phyloP scores from a whole-genome alignment of 2,888 invertebrate species.

The Apoda limacodes region DNA sequence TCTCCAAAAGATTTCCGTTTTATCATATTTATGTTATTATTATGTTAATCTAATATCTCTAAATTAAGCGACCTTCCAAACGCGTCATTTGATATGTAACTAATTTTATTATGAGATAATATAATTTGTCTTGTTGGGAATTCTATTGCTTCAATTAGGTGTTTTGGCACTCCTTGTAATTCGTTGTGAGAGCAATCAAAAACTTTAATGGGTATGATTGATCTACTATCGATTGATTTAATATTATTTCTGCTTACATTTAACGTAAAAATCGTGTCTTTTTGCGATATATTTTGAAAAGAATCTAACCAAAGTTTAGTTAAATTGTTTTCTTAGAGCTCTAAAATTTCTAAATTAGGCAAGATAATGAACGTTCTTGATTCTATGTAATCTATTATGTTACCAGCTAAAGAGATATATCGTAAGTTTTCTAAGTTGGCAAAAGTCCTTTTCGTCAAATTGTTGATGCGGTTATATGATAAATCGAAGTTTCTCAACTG shows the following conservation, averaged over 20 bases:
- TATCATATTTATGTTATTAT: constrained; percentile 75
- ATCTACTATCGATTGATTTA: constrained; percentile 30
- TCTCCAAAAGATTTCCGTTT: constrained; percentile 77
- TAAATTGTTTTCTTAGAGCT: constrained; percentile 80
- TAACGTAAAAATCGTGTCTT: constrained; percentile 71
- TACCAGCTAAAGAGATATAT: constrained; percentile 82
- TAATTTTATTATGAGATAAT: constrained; percentile 72
- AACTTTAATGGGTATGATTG: constrained; percentile 62
- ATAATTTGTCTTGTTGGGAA: constrained; percentile 31
- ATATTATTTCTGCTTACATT: constrained; percentile 79
- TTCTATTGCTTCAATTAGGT: constrained; percentile 62
- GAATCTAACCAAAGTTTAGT: constrained; percentile 71
- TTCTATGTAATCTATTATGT: constrained; percentile 74
- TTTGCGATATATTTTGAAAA: constrained; percentile 73
- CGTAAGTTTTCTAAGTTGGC: constrained; percentile 76
- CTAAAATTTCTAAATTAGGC: constrained; percentile 76
- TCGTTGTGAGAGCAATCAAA: constrained; percentile 76
- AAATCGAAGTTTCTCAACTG: constrained; percentile 79
- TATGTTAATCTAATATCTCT: constrained; percentile 65
- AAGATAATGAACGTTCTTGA: constrained; percentile 77
- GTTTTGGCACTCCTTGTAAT: constrained; percentile 65
- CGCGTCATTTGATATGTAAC: constrained; percentile 49
- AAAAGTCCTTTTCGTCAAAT: constrained; percentile 74
- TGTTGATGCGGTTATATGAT: constrained; percentile 77
- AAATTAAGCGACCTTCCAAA: constrained; percentile 30